Evolutionary conservation across 2,113 vertebrate species (phyloP).

Genomic region (Notiomystis cincta): DNA sequence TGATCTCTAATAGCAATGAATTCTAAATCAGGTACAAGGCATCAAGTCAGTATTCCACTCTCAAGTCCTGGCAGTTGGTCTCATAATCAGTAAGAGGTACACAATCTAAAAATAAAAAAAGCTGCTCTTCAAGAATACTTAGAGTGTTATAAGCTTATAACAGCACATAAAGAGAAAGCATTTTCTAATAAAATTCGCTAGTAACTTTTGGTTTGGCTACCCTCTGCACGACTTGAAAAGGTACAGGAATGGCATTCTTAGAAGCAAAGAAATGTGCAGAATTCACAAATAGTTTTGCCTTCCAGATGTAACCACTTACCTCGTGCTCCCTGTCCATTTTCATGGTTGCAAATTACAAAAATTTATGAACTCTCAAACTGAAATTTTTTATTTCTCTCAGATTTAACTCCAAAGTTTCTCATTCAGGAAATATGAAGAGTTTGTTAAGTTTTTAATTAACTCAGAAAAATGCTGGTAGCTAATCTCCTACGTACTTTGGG

Average conservation of each 20-base stretch:
- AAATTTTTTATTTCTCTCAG: background rate
- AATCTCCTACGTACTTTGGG: background rate
- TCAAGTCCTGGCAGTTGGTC: background rate
- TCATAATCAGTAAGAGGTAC: background rate
- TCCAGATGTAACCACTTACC: background rate
- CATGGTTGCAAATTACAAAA: background rate
- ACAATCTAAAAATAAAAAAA: background rate
- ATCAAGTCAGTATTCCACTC: background rate
- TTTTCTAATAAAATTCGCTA: background rate
- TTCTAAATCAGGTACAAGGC: background rate
- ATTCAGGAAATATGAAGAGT: background rate
- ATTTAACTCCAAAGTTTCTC: background rate
- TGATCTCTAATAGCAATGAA: background rate
- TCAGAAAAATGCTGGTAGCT: background rate
- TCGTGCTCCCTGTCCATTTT: background rate
- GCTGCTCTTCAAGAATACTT: background rate
- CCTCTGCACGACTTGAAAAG: background rate
- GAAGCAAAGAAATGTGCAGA: background rate
- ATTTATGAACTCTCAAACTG: background rate
- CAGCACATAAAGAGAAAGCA: background rate
- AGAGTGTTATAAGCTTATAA: background rate
- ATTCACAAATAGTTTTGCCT: background rate
- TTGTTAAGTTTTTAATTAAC: background rate
- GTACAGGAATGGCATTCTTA: background rate
- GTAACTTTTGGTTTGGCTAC: constrained; percentile 16